phyloP scores from a whole-genome alignment of 2,113 vertebrate genomes.

The Sander lucioperca region DNA sequence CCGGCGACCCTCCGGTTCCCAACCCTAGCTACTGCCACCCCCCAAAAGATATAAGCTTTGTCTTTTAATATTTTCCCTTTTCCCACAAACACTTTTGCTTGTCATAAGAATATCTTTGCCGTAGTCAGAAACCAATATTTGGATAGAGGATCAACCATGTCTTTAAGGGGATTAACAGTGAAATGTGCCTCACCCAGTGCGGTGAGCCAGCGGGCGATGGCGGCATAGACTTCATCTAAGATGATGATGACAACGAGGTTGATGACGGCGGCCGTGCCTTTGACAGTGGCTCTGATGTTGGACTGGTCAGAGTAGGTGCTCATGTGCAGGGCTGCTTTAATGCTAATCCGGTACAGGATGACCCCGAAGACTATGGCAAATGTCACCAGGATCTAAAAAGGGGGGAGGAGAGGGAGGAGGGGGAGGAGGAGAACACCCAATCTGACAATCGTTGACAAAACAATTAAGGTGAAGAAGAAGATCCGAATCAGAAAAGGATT shows the following conservation, averaged over 20 bases:
- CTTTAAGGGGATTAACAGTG: not conserved
- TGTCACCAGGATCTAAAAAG: constrained; percentile 87
- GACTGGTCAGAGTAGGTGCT: constrained; percentile 86
- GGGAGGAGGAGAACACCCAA: not conserved
- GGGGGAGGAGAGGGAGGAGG: not conserved
- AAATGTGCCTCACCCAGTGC: constrained; percentile 85
- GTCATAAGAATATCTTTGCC: not conserved
- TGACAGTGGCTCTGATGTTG: constrained; percentile 93
- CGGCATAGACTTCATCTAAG: constrained; percentile 94
- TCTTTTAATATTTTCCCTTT: not conserved
- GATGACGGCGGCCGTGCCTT: constrained; percentile 94
- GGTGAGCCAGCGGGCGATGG: constrained; percentile 93
- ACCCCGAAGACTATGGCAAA: constrained; percentile 95
- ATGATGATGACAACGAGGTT: constrained; percentile 97
- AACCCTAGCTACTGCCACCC: no score
- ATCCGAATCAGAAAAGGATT: no score
- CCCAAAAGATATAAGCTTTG: no score
- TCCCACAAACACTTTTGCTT: not conserved
- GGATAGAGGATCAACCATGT: not conserved
- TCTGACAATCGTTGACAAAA: not conserved
- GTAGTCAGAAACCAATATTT: not conserved
- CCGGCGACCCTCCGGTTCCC: no score
- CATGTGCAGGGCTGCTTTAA: constrained; percentile 91
- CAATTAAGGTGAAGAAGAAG: not conserved
- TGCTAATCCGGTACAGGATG: constrained; percentile 97